Evolutionary conservation across 2,113 vertebrate genomes (phyloP), one percentile per base, ranked within the genome.

Genomic region (Cyprinus carpio): DNA sequence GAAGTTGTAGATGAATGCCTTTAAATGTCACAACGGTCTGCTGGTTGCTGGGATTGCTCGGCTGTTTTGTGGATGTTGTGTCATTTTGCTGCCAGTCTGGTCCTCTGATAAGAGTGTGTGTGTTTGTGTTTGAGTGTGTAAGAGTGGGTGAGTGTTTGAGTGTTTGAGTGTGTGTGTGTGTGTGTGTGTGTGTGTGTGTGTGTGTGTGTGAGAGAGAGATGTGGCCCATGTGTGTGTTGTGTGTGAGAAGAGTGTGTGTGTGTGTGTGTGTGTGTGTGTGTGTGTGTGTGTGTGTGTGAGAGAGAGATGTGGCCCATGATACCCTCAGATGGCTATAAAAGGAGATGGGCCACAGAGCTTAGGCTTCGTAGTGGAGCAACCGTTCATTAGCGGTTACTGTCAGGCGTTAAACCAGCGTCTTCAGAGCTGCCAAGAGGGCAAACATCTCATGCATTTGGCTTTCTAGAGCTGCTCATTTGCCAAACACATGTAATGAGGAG

Each of bases 371-470:
- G 46, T 34, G 16, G 58, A 89, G 69, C 84, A 86, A 83, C 81
- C 76, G 67, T 83, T 91, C 85, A 89, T 93, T 91, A 91, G 86
- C 85, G 82, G 85, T 86, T 85, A 89, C 88, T 85, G 67, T 58
- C 64, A 84, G 40, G 86, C 87, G 84, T 82, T 89, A 86, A 91
- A 91, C 85, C 71, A 85, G 87, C 86, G 77, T 49, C 89, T 90
- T 40, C 88, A 86, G 84, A 56, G 75, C 87, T 87, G 82, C 80
- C 77, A 87, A 88, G 87, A 87, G 40, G 20, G 89, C 86, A 87
- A 88, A 85, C 34, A 78, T 85, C 86, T 88, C 81, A 72, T 90
- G 84, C 74, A 76, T 87, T 88, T 49, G 29, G 83, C 87, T 65
- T 81, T 88, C 18, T 81, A 54, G 60, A 12, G 81, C 27, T 81